Conservation (phyloP, 1,140 invertebrate genomes). For the Trichonephila clavipes region DNA sequence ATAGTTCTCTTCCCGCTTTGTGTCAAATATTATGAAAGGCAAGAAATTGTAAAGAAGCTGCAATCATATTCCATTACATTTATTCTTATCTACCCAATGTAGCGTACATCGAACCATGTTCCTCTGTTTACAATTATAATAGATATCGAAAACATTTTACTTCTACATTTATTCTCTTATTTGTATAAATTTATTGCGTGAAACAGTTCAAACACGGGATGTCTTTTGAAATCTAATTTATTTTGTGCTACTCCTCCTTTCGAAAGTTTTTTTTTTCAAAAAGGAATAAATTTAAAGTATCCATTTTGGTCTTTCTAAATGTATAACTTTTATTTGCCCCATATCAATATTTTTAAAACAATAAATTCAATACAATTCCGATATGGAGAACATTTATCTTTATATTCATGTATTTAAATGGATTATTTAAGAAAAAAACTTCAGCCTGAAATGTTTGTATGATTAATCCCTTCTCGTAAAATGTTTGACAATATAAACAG, state of each 20-base stretch:
- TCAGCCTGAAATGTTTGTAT: no score
- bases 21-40: conserved; percentile 15
- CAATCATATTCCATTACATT: background rate
- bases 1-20: background rate
- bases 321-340: no score
- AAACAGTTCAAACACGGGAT: background rate
- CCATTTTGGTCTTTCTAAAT: background rate
- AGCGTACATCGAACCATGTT: background rate
- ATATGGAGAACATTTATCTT: no score
- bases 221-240: background rate
- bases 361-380: no score
- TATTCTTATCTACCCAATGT: background rate
- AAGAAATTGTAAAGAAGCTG: conserved; percentile 15
- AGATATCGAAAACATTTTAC: background rate
- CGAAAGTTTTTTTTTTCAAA: background rate
- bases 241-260: background rate
- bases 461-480: no score
- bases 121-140: background rate
- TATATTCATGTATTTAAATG: no score
- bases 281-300: background rate
- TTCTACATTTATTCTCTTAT: background rate
- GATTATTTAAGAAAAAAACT: no score
- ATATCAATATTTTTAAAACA: no score
- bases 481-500: no score
- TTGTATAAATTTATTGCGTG: background rate